These are phyloP conservation scores for Discoglossus pictus DNA, from an alignment of 2,797 vertebrate species.

Conservation along the genomic window DNA sequence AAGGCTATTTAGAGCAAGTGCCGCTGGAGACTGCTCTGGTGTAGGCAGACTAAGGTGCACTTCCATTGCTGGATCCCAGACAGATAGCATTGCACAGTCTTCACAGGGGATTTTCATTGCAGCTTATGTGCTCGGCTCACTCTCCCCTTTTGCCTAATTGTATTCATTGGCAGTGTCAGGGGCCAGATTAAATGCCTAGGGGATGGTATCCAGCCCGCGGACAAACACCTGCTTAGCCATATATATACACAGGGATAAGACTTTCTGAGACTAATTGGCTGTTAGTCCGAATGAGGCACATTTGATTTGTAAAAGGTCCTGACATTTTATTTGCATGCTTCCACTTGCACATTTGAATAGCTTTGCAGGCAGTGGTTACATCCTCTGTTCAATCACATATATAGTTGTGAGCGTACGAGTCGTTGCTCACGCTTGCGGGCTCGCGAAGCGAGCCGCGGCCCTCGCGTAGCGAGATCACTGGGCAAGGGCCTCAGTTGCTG, in stretches of 20 bases:
- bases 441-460: too few species aligned
- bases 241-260: slow-evolving; percentile 8
- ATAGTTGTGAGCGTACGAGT: too few species aligned
- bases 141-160: neutral
- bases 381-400: slow-evolving; percentile 18
- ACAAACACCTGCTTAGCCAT: slow-evolving; percentile 20
- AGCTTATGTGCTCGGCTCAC: neutral
- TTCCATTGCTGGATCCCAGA: neutral
- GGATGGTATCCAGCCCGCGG: slow-evolving; percentile 1
- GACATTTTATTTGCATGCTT: slow-evolving; percentile 47
- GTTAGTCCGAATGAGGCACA: slow-evolving; percentile 13
- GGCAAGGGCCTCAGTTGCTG: too few species aligned
- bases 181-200: slow-evolving; percentile 15
- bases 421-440: too few species aligned
- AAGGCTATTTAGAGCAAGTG: neutral
- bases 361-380: slow-evolving; percentile 24
- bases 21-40: slow-evolving; percentile 4
- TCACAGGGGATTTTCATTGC: neutral
- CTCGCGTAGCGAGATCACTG: too few species aligned
- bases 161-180: slow-evolving; percentile 14
- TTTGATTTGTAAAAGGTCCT: slow-evolving; percentile 45
- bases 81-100: neutral
- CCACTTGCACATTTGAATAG: slow-evolving; percentile 18
- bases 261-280: slow-evolving; percentile 37
- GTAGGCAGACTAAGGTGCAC: neutral